phyloP scores from a whole-genome alignment of 2,888 invertebrate genomes.

The Lymantria monacha region DNA sequence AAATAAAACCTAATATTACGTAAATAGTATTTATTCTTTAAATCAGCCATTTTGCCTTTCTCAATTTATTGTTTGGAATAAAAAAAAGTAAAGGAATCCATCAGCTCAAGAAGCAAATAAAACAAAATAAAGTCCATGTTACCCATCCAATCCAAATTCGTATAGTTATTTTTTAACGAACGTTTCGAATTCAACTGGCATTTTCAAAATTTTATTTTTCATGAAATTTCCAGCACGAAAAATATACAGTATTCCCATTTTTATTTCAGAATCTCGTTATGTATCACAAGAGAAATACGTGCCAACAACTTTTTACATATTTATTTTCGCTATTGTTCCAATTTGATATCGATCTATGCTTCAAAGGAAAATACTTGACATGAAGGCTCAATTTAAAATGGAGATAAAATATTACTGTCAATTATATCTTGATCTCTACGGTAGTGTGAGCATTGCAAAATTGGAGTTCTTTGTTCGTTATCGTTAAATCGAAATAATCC shows the following conservation, averaged over 20 bases:
- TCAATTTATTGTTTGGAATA: no score
- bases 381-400: constrained; percentile 7
- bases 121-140: constrained; percentile 1
- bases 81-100: not conserved
- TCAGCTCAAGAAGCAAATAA: constrained; percentile 2
- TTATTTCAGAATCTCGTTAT: constrained; percentile 31
- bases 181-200: constrained; percentile 5
- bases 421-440: constrained; percentile 14
- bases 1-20: no score
- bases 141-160: not conserved
- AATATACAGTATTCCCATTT: constrained; percentile 21
- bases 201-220: constrained; percentile 14
- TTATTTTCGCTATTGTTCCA: constrained; percentile 14
- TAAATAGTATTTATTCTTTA: no score
- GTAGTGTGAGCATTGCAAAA: constrained; percentile 6
- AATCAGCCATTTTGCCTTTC: no score
- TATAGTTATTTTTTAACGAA: not conserved
- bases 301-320: constrained; percentile 24
- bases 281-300: constrained; percentile 28
- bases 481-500: constrained; percentile 11
- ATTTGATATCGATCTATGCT: constrained; percentile 17
- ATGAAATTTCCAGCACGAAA: constrained; percentile 14
- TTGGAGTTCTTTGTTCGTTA: constrained; percentile 11
- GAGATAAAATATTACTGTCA: constrained; percentile 5
- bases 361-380: constrained; percentile 4